Evolutionary conservation across 92 coral and sea anemone species (phyloP).

Genomic region (Siderastrea radians): DNA sequence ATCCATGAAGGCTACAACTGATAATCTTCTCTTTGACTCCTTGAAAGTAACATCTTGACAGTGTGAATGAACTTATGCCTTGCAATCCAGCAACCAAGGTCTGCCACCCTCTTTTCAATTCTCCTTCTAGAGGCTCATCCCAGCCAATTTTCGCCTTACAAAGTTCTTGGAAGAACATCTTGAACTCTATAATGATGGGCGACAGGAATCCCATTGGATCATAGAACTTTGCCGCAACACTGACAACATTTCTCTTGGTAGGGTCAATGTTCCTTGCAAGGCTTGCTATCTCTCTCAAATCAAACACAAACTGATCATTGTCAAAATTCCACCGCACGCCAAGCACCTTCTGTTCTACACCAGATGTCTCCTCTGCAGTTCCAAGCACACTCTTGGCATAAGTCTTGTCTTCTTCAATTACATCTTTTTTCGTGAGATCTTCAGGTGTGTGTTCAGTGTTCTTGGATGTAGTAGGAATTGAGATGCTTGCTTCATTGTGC

Average conservation of each 20-base stretch:
- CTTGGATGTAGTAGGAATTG: not conserved
- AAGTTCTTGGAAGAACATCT: slow-evolving; percentile 60
- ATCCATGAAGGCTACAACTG: slow-evolving; percentile 56
- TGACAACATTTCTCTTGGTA: slow-evolving; percentile 41
- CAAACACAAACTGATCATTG: not conserved
- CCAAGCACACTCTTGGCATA: slow-evolving; percentile 11
- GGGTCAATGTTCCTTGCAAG: slow-evolving; percentile 3
- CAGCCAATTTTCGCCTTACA: slow-evolving; percentile 56
- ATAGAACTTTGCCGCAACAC: slow-evolving; percentile 59
- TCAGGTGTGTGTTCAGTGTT: not conserved
- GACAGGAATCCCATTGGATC: slow-evolving; percentile 68
- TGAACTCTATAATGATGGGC: slow-evolving; percentile 54
- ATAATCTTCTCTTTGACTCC: slow-evolving; percentile 12
- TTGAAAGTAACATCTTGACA: slow-evolving; percentile 50
- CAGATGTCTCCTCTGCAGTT: not conserved
- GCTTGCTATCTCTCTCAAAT: slow-evolving; percentile 12
- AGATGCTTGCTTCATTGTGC: slow-evolving; percentile 23
- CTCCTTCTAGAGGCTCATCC: slow-evolving; percentile 45
- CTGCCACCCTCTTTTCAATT: slow-evolving; percentile 38
- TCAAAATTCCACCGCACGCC: not conserved
- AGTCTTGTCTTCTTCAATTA: slow-evolving; percentile 15
- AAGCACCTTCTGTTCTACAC: slow-evolving; percentile 5
- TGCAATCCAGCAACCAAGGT: slow-evolving; percentile 43
- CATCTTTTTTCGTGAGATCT: not conserved
- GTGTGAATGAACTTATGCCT: slow-evolving; percentile 6